Base-by-base conservation (phyloP, 2,113 vertebrate species). In the Paramormyrops kingsleyae region DNA sequence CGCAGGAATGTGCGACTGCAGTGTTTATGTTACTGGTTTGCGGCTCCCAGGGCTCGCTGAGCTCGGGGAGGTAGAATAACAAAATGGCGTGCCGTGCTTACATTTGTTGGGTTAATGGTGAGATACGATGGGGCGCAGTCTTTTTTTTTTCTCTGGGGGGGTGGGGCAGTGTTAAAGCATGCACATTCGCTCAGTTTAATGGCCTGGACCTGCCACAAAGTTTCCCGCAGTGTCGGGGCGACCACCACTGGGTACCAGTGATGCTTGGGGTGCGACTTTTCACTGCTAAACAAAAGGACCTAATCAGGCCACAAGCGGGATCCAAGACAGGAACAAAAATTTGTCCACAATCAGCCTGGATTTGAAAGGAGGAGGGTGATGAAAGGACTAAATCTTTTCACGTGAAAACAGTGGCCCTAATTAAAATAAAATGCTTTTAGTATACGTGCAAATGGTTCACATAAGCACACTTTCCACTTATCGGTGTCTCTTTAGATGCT, bases 61-160 rank as follows among this genome's bases (percentile, higher is more conserved):
- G 50, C n/a, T 59, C 27, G 15, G 46, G 50, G 39, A 83, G 62
- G 15, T 88, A 39, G 80, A 59, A 83, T 90, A 66, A 31, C 49
- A 62, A n/a, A n/a, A 88, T 90, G 87, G 31, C 74, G 87, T 90
- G 87, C 86, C 66, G n/a, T 80, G 89, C 52, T 59, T 31, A 83
- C 87, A 47, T 90, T 90, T 83, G 53, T n/a, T 74, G 90, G 77
- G 50, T 83, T 83, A 90, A 88, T 90, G 90, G 74, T 19, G 80
- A 52, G 87, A 90, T 52, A 44, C n/a, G 88, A 83, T 49, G 39
- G 49, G 49, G 62, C 9, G 1, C 62, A 66, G 62, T 27, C 7
- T 24, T 39, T 42, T 56, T 89, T 42, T 17, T 49, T 80, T 74
- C 42, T 9, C 17, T 2, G 12, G 10, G 44, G 50, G 50, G 35